A percentile compares a stretch with the other conserved stretches of the same genome.
Conservation (phyloP, 2,113 vertebrate genomes). For the Phyllostomus hastatus region DNA sequence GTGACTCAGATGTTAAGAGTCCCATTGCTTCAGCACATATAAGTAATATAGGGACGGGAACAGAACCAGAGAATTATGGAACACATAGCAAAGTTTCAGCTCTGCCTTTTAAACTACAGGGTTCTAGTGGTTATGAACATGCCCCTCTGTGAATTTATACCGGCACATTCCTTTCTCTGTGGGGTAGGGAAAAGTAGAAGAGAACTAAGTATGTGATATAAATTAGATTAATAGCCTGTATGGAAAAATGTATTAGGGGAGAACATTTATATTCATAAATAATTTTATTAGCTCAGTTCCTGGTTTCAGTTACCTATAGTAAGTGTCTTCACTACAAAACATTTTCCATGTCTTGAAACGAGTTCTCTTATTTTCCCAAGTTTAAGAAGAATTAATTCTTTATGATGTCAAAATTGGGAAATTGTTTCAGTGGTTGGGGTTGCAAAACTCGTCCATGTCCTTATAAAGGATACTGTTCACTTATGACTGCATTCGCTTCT, state of each 20-base stretch:
- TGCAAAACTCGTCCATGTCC: conserved; percentile 47
- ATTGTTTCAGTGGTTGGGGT: conserved; percentile 57
- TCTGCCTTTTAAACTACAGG: neutral
- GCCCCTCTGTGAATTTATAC: neutral
- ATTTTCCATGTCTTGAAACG: conserved; percentile 71
- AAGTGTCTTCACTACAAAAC: conserved; percentile 62
- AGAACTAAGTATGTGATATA: conserved; percentile 21
- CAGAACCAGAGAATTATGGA: neutral
- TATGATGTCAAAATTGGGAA: conserved; percentile 68
- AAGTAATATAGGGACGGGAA: neutral
- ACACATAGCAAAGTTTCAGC: neutral
- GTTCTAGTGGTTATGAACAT: neutral
- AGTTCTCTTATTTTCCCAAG: conserved; percentile 70
- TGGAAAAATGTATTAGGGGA: conserved; percentile 42
- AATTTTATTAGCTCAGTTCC: conserved; percentile 71
- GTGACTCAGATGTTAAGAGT: neutral
- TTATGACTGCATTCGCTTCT: conserved; percentile 1
- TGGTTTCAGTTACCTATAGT: conserved; percentile 54
- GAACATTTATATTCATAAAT: conserved; percentile 69
- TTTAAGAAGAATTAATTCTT: conserved; percentile 73
- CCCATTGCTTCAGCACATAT: neutral
- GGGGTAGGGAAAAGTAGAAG: neutral
- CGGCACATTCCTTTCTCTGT: neutral
- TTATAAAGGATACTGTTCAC: conserved; percentile 31
- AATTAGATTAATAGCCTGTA: neutral